These are phyloP conservation scores for Hozukius guyotensis DNA, from an alignment of 2,797 vertebrate species.

Conservation along the genomic window DNA sequence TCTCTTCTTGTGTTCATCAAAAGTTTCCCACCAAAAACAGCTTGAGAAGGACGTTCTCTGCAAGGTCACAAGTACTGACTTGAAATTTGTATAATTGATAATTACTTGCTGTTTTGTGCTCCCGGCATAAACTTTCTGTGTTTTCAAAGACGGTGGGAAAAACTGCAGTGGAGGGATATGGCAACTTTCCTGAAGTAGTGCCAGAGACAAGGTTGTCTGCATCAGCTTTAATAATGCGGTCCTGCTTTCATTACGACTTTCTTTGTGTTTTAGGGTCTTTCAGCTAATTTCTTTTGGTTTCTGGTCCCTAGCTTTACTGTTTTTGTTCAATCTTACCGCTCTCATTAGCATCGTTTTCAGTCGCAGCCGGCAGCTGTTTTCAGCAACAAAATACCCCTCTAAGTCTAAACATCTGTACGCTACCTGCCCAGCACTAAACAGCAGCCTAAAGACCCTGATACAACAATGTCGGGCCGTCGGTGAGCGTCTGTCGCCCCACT, in stretches of 20 bases:
- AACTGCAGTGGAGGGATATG: not conserved
- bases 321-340: not conserved
- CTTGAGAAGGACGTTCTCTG: conserved; percentile 2
- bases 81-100: conserved; percentile 11
- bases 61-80: conserved; percentile 41
- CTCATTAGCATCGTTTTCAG: not conserved
- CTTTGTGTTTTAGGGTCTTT: not conserved
- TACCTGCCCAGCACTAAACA: not conserved
- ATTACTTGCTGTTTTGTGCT: not conserved
- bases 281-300: not conserved
- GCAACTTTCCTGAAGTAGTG: not conserved
- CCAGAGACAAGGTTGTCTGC: not conserved
- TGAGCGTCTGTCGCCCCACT: not conserved
- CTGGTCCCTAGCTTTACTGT: not conserved
- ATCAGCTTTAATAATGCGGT: not conserved
- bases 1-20: conserved; percentile 32
- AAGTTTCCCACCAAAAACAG: conserved; percentile 31
- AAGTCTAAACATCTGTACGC: not conserved
- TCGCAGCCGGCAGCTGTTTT: not conserved
- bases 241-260: not conserved
- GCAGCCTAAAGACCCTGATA: not conserved
- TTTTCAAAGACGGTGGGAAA: not conserved
- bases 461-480: not conserved
- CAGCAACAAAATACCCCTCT: not conserved
- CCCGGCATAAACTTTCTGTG: not conserved